Conservation (phyloP, 2,113 vertebrate species). For the Brachirus orientalis region DNA sequence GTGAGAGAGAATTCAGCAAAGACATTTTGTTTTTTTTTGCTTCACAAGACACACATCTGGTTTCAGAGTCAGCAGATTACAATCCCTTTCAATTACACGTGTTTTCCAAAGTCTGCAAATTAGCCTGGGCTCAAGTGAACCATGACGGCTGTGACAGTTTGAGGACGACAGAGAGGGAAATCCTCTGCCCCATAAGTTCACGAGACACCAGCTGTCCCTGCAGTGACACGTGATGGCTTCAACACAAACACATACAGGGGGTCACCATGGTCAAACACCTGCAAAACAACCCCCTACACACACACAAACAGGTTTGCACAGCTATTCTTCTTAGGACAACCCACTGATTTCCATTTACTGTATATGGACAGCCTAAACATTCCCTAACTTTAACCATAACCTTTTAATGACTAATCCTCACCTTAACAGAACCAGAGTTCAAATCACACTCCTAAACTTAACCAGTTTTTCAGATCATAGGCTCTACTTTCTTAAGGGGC, state of each 20-base stretch:
- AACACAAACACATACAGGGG: conserved; percentile 20
- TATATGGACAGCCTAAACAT: too few relatives aligned
- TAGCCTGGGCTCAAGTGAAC: neutral
- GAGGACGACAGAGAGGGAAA: conserved; percentile 43
- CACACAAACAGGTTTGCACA: neutral
- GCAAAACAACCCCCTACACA: conserved; percentile 21
- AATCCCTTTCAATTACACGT: neutral
- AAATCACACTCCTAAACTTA: too few relatives aligned
- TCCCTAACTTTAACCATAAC: too few relatives aligned
- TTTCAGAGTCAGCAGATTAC: conserved; percentile 10
- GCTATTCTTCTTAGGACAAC: neutral
- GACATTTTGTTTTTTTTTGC: too few relatives aligned
- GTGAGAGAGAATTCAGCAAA: too few relatives aligned
- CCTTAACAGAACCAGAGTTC: too few relatives aligned
- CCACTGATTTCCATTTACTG: neutral
- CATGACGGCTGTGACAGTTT: neutral
- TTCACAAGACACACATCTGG: neutral
- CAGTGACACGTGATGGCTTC: conserved; percentile 26
- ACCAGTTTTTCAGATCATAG: too few relatives aligned
- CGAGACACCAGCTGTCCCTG: conserved; percentile 34
- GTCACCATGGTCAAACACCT: conserved; percentile 24
- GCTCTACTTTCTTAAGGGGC: too few relatives aligned
- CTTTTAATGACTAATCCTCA: too few relatives aligned
- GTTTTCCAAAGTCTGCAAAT: conserved; percentile 1
- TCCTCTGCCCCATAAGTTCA: conserved; percentile 47